Conservation (phyloP, 2,113 vertebrate species). For the Ictalurus punctatus region DNA sequence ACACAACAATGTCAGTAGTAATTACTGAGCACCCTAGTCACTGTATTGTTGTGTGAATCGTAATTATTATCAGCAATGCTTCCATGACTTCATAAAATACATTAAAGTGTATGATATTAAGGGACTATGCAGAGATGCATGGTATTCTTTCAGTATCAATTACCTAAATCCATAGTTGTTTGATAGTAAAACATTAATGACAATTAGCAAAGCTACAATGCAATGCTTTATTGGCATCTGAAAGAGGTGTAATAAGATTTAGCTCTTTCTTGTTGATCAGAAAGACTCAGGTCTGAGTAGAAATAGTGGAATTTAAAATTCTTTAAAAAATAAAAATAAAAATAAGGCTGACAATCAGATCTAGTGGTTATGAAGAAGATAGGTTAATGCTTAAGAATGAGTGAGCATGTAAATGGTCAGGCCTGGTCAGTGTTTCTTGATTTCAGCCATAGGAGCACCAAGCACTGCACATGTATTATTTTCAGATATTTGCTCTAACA, state of each 20-base stretch:
- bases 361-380: background rate
- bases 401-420: background rate
- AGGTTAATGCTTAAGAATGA: background rate
- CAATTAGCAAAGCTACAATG: background rate
- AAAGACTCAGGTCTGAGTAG: background rate
- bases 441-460: background rate
- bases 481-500: background rate
- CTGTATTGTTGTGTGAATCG: conserved; percentile 27
- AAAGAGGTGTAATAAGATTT: background rate
- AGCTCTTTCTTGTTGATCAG: background rate
- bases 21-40: conserved; percentile 13
- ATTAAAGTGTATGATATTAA: background rate
- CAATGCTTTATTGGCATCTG: too few species aligned
- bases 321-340: background rate
- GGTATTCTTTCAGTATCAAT: background rate
- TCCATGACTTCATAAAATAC: background rate
- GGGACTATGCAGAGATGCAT: background rate
- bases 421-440: background rate
- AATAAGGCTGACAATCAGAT: background rate
- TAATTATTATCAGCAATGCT: conserved; percentile 5
- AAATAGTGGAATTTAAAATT: background rate
- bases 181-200: background rate
- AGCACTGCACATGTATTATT: background rate
- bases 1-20: conserved; percentile 10
- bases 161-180: background rate